phyloP scores from a whole-genome alignment of 2,888 invertebrate species.

The Macaria liturata region DNA sequence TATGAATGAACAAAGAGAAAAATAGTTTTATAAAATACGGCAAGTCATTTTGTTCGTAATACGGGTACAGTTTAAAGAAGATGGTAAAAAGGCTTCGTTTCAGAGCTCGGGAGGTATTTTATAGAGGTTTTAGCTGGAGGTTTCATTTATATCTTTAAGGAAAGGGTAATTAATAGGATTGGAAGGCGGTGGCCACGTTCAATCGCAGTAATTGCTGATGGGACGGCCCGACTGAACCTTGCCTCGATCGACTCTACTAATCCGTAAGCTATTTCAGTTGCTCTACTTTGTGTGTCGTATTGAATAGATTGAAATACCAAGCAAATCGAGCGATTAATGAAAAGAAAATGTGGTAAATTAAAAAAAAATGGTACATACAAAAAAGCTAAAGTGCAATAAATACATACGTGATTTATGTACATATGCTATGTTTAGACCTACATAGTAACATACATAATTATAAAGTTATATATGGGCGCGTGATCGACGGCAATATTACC shows the following conservation, averaged over 20 bases:
- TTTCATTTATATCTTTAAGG: constrained; percentile 47
- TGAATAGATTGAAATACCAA: too few relatives aligned
- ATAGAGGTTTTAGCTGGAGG: constrained; percentile 33
- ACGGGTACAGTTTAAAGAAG: constrained; percentile 10
- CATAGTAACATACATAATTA: too few relatives aligned
- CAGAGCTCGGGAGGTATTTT: constrained; percentile 25
- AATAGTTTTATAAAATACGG: constrained; percentile 34
- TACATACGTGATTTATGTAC: too few relatives aligned
- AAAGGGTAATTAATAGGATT: constrained; percentile 68
- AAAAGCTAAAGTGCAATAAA: too few relatives aligned
- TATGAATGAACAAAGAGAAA: constrained; percentile 33
- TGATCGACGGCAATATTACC: too few relatives aligned
- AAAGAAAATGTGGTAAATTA: too few relatives aligned
- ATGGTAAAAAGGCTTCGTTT: constrained; percentile 25
- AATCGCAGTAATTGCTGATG: constrained; percentile 67
- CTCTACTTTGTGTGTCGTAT: not conserved
- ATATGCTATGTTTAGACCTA: too few relatives aligned
- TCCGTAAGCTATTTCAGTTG: constrained; percentile 17
- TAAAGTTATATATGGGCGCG: too few relatives aligned
- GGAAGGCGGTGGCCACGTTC: constrained; percentile 55
- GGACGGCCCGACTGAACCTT: constrained; percentile 16
- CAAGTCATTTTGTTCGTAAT: constrained; percentile 32
- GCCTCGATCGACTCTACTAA: constrained; percentile 17
- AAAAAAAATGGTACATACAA: too few relatives aligned
- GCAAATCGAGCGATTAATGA: too few relatives aligned